Conservation (phyloP, 2,797 vertebrate species). For the Emys orbicularis region DNA sequence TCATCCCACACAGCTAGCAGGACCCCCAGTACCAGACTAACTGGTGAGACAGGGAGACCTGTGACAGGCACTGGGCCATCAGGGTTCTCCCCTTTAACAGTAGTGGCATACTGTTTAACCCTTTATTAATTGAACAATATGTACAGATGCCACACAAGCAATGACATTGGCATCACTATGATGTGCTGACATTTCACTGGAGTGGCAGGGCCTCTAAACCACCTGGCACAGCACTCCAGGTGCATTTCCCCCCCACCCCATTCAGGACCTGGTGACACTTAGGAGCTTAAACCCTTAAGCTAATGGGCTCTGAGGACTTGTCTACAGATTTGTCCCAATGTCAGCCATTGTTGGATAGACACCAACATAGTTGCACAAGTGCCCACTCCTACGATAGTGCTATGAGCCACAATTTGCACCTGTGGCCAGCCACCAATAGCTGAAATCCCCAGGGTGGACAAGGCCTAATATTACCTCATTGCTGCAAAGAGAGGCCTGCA, state of each 20-base stretch:
- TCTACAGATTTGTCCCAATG: neutral
- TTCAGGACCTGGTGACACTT: neutral
- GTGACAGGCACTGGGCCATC: neutral
- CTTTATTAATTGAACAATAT: neutral
- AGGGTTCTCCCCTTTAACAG: neutral
- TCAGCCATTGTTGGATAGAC: neutral
- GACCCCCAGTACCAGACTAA: neutral
- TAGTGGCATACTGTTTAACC: neutral
- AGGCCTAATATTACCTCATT: neutral
- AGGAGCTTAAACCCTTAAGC: conserved; percentile 24
- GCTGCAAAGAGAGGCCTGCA: neutral
- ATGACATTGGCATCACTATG: accelerated
- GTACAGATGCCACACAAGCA: neutral
- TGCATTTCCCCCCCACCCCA: neutral
- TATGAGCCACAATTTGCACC: conserved; percentile 4
- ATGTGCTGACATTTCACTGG: neutral
- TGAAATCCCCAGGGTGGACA: neutral
- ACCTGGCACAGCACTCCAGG: neutral
- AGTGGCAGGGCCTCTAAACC: neutral
- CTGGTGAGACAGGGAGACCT: neutral
- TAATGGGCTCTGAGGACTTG: neutral
- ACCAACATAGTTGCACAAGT: neutral
- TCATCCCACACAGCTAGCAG: neutral
- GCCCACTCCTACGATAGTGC: neutral
- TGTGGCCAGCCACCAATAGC: neutral